Evolutionary conservation across 2,888 invertebrate genomes (phyloP).

Genomic region (Patella ulyssiponensis): DNA sequence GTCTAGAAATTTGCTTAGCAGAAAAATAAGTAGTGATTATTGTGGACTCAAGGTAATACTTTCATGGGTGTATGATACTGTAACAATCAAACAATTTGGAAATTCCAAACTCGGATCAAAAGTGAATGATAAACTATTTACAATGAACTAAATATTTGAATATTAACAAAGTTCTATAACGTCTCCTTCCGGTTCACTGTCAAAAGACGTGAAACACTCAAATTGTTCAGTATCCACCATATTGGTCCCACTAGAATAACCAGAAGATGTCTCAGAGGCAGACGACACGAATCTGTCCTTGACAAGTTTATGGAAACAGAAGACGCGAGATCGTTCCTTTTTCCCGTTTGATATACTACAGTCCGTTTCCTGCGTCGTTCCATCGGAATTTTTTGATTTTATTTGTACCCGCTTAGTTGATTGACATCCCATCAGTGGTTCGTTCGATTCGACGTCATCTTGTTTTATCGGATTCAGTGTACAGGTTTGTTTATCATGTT

Average conservation of each 20-base stretch:
- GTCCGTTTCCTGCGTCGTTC: background rate
- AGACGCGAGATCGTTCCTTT: background rate
- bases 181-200: background rate
- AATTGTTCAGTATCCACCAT: background rate
- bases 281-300: background rate
- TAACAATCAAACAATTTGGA: too few species aligned
- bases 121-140: too few species aligned
- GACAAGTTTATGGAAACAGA: background rate
- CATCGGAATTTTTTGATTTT: background rate
- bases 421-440: background rate
- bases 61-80: too few species aligned
- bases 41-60: too few species aligned
- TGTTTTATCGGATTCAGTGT: background rate
- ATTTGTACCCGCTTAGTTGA: background rate
- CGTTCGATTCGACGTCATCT: background rate
- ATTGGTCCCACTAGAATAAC: constrained; percentile 1
- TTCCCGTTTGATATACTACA: background rate
- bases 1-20: too few species aligned
- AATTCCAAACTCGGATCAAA: too few species aligned
- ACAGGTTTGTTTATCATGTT: background rate
- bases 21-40: too few species aligned
- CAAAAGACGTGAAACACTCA: background rate
- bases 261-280: background rate
- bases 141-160: too few species aligned
- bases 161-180: background rate